A percentile compares a stretch with the other conserved stretches of the same genome.
Evolutionary conservation across 2,113 vertebrate species (phyloP).

Genomic region (Tachuris rubrigastra): DNA sequence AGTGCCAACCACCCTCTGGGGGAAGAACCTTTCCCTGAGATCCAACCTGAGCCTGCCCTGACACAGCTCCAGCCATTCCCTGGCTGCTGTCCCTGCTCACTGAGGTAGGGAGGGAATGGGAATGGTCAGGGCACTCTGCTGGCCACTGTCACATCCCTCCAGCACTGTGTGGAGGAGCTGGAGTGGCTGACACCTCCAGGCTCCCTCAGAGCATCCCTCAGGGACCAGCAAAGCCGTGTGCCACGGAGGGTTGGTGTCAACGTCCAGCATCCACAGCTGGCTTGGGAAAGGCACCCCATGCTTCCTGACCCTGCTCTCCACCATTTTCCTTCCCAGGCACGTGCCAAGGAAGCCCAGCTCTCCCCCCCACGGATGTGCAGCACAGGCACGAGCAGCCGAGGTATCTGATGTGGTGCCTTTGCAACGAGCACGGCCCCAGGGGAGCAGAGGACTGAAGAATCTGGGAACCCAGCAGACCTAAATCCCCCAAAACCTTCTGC

Average conservation of each 20-base stretch:
- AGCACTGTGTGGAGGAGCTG: not conserved
- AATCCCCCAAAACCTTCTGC: not conserved
- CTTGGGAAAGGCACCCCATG: not conserved
- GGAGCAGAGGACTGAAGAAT: not conserved
- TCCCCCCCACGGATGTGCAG: not conserved
- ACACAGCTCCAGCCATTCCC: not conserved
- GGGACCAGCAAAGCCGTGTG: not conserved
- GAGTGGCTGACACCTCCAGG: not conserved
- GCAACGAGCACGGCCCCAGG: fast-evolving
- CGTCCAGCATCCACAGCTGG: not conserved
- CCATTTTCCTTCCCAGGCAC: not conserved
- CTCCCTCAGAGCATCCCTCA: too few relatives aligned
- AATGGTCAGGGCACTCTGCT: not conserved
- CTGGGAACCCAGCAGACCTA: not conserved
- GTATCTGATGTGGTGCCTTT: not conserved
- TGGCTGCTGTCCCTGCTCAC: not conserved
- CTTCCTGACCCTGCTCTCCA: not conserved
- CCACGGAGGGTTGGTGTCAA: fast-evolving
- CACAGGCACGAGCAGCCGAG: not conserved
- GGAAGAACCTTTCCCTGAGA: too few relatives aligned
- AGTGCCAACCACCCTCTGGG: too few relatives aligned
- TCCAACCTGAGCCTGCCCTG: not conserved
- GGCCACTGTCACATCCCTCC: not conserved
- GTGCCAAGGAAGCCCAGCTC: not conserved
- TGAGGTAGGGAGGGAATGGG: not conserved